A percentile compares a stretch with the other conserved stretches of the same genome.
phyloP scores from a whole-genome alignment of 2,888 invertebrate species.

The Noctua janthe region DNA sequence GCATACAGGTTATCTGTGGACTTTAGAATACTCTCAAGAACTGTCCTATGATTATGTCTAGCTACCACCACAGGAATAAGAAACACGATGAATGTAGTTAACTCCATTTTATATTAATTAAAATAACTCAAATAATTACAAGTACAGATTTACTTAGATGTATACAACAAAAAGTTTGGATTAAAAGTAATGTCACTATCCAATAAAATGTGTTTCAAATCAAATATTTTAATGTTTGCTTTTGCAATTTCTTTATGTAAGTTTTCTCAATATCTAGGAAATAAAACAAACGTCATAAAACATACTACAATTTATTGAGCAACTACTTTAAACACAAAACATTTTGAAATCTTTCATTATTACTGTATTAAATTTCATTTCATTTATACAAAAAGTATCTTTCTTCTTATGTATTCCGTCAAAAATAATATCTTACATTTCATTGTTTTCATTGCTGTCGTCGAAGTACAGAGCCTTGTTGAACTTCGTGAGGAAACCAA shows the following conservation, averaged over 20 bases:
- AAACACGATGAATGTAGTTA: constrained; percentile 36
- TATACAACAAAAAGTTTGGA: constrained; percentile 48
- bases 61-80: constrained; percentile 54
- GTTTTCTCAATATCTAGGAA: constrained; percentile 37
- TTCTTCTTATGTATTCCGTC: constrained; percentile 58
- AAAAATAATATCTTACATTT: constrained; percentile 57
- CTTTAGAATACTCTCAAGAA: constrained; percentile 50
- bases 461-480: constrained; percentile 63
- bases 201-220: constrained; percentile 25
- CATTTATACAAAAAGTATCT: constrained; percentile 20
- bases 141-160: constrained; percentile 47
- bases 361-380: constrained; percentile 40
- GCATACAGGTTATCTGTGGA: constrained; percentile 63
- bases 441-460: constrained; percentile 45
- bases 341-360: constrained; percentile 30
- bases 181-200: constrained; percentile 8
- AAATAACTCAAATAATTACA: constrained; percentile 52
- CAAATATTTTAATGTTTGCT: constrained; percentile 23
- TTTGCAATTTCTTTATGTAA: constrained; percentile 35
- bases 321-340: constrained; percentile 44
- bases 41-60: constrained; percentile 59
- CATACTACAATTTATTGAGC: constrained; percentile 57
- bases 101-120: constrained; percentile 47
- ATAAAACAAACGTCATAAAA: constrained; percentile 59
- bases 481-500: constrained; percentile 69